Conservation (phyloP, 2,888 invertebrate species). For the Parnassius smintheus region DNA sequence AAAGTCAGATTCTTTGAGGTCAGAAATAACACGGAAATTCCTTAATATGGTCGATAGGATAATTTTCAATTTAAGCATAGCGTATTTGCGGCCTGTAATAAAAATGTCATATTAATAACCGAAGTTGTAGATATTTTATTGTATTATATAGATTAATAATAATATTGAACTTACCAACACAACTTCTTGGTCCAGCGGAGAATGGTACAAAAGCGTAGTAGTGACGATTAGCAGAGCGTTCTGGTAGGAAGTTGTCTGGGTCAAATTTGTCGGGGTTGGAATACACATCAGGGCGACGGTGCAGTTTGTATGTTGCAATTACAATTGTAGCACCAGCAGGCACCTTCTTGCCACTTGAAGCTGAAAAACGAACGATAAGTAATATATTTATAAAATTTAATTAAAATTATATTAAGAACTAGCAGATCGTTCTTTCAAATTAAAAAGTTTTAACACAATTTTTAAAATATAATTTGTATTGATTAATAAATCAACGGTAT, state of each 20-base stretch:
- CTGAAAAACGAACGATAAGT: conserved; percentile 48
- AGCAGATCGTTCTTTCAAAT: no score
- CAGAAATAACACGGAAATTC: conserved; percentile 86
- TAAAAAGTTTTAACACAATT: no score
- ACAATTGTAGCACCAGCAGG: conserved; percentile 86
- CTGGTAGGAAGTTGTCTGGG: conserved; percentile 93
- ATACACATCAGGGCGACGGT: conserved; percentile 86
- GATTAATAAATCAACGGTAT: no score
- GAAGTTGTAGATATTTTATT: not conserved
- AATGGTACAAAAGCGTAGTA: conserved; percentile 91
- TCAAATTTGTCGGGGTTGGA: conserved; percentile 89
- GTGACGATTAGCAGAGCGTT: conserved; percentile 88
- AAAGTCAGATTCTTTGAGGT: conserved; percentile 85
- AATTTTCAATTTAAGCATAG: conserved; percentile 90
- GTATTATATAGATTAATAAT: conserved; percentile 29
- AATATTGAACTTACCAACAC: conserved; percentile 82
- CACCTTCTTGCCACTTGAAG: conserved; percentile 83
- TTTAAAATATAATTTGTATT: no score
- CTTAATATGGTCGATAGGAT: conserved; percentile 88
- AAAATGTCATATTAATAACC: conserved; percentile 24
- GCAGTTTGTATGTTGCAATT: conserved; percentile 84
- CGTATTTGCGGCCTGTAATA: conserved; percentile 86
- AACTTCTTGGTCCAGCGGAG: conserved; percentile 91
- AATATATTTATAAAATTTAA: not conserved
- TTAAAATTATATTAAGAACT: no score